These are phyloP conservation scores for Sogatella furcifera DNA, from an alignment of 1,140 invertebrate genomes.

Conservation along the genomic window DNA sequence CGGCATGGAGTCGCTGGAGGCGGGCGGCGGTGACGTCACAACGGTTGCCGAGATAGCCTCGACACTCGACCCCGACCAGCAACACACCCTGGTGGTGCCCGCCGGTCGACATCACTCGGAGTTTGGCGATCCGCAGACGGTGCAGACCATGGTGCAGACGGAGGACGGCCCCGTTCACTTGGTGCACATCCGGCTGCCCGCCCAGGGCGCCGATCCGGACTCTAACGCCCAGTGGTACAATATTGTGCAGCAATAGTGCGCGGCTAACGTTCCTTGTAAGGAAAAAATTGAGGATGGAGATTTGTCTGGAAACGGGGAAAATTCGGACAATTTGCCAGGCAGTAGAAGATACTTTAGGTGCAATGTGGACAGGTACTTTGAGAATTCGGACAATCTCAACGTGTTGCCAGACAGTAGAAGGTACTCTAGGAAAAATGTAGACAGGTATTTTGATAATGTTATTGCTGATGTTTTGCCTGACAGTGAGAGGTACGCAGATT, in stretches of 20 bases:
- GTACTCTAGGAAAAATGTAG: too few species aligned
- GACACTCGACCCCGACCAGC: constrained; percentile 1
- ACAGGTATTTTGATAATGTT: too few species aligned
- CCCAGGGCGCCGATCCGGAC: not conserved
- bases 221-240: constrained; percentile 2
- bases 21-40: not conserved
- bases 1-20: constrained; percentile 6
- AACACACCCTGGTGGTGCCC: constrained; percentile 1
- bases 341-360: too few species aligned
- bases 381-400: too few species aligned
- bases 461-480: too few species aligned
- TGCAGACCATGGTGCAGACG: constrained; percentile 21
- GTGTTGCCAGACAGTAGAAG: too few species aligned
- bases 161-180: constrained; percentile 24
- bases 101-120: not conserved
- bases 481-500: too few species aligned
- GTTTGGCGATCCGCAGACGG: constrained; percentile 12
- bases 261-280: not conserved
- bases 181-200: constrained; percentile 22
- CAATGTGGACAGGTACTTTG: too few species aligned
- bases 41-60: constrained; percentile 8
- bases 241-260: constrained; percentile 1
- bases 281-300: too few species aligned
- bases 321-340: too few species aligned
- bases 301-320: too few species aligned